A percentile compares a stretch with the other conserved stretches of the same genome.
Conservation (phyloP, 1,140 invertebrate genomes). For the Drosophila nigromelanica region DNA sequence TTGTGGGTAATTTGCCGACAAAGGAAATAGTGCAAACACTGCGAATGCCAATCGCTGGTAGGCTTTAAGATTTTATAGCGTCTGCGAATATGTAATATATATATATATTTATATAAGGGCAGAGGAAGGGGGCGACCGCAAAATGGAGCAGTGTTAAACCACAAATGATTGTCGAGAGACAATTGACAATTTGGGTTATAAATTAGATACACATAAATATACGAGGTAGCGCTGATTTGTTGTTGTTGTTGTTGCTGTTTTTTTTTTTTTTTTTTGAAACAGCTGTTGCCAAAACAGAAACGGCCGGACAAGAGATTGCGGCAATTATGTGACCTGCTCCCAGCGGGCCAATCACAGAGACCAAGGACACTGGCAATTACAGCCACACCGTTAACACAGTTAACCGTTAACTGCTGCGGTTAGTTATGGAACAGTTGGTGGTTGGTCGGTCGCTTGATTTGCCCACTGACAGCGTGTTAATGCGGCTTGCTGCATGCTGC, state of each 20-base stretch:
- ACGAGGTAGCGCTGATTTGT: conserved; percentile 15
- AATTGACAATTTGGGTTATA: conserved; percentile 54
- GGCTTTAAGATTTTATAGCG: conserved; percentile 47
- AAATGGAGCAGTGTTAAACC: conserved; percentile 51
- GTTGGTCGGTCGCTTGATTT: conserved; percentile 11
- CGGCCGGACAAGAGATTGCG: conserved; percentile 37
- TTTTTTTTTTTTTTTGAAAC: conserved; percentile 17
- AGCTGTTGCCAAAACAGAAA: conserved; percentile 57
- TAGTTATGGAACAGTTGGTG: conserved; percentile 54
- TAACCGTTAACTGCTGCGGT: conserved; percentile 44
- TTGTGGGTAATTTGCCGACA: conserved; percentile 59
- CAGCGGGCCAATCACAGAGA: conserved; percentile 70
- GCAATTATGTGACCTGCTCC: conserved; percentile 70
- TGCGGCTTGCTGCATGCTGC: conserved; percentile 34
- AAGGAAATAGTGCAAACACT: conserved; percentile 61
- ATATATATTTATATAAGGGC: not conserved
- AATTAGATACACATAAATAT: conserved; percentile 51
- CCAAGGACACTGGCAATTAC: conserved; percentile 39
- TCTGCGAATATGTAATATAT: conserved; percentile 51
- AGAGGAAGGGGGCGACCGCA: not conserved
- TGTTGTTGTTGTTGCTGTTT: no score
- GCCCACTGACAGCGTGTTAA: conserved; percentile 41
- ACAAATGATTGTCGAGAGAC: conserved; percentile 25
- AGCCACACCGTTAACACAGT: conserved; percentile 21
- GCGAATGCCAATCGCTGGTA: conserved; percentile 41